A percentile compares a stretch with the other conserved stretches of the same genome.
Evolutionary conservation across 2,888 invertebrate species (phyloP).

Genomic region (Laspeyria flexula): DNA sequence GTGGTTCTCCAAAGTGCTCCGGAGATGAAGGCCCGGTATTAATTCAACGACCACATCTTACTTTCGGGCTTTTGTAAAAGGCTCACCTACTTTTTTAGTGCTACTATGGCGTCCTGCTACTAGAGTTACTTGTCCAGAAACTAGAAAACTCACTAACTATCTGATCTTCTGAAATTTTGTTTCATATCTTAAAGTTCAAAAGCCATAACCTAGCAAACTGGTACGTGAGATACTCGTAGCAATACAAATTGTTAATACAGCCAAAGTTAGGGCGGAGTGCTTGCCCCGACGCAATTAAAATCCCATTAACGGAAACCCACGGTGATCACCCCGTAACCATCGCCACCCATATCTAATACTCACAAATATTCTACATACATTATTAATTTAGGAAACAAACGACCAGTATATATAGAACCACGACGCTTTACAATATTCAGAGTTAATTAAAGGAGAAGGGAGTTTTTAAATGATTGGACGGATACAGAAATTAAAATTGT

Average conservation of each 20-base stretch:
- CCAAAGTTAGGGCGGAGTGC: conserved; percentile 63
- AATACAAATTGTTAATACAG: conserved; percentile 20
- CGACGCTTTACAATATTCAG: conserved; percentile 4
- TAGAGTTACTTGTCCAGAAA: too few species aligned
- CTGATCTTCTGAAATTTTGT: too few species aligned
- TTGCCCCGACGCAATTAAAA: conserved; percentile 74
- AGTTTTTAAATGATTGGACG: conserved; percentile 50
- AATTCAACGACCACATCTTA: too few species aligned
- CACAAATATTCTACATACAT: conserved; percentile 60
- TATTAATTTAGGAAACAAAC: conserved; percentile 45
- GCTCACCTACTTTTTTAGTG: too few species aligned
- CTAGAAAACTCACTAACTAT: too few species aligned
- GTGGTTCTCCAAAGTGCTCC: too few species aligned
- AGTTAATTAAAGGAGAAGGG: conserved; percentile 17
- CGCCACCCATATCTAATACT: conserved; percentile 72
- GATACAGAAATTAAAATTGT: conserved; percentile 73
- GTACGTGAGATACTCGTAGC: too few species aligned
- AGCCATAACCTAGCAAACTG: too few species aligned
- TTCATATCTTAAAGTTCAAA: too few species aligned
- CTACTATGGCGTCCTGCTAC: too few species aligned
- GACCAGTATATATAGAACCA: conserved; percentile 35
- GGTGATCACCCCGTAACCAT: conserved; percentile 74
- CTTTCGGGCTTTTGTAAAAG: too few species aligned
- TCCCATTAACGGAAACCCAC: conserved; percentile 64
- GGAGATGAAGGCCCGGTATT: too few species aligned